Percentiles rank a stretch among this genome's conserved stretches.
These are phyloP conservation scores for Lindbergichthys nudifrons DNA, from an alignment of 2,797 vertebrate genomes.

Conservation along the genomic window DNA sequence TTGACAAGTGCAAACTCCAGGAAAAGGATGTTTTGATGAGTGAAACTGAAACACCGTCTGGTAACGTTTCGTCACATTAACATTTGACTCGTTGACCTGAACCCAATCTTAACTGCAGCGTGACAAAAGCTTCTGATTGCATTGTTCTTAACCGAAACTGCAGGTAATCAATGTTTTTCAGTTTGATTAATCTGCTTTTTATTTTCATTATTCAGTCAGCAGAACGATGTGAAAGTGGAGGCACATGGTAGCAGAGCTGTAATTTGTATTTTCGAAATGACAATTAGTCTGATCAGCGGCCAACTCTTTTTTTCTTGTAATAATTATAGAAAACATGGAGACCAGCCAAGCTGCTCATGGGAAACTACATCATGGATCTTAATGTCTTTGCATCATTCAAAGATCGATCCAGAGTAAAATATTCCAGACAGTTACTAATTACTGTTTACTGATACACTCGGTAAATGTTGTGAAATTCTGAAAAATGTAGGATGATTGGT, in stretches of 20 bases:
- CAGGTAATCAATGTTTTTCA: conserved; percentile 3
- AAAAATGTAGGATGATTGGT: no score
- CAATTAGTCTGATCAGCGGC: background rate
- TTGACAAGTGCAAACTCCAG: background rate
- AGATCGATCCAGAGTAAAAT: no score
- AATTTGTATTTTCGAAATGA: background rate
- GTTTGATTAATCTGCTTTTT: background rate
- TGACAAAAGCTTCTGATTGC: conserved; percentile 11
- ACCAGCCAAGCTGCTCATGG: background rate
- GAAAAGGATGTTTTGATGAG: conserved; percentile 15
- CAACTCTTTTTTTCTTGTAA: background rate
- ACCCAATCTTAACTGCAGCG: background rate
- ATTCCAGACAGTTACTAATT: no score
- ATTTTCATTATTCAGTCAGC: background rate
- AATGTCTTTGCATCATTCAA: no score
- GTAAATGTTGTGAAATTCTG: no score
- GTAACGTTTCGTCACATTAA: conserved; percentile 13
- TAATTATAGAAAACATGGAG: background rate
- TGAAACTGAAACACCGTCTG: conserved; percentile 3
- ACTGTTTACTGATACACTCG: no score
- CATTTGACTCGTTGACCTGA: background rate
- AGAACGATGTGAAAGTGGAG: background rate
- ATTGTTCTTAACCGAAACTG: background rate
- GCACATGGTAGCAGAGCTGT: background rate
- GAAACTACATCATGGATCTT: background rate